phyloP scores from a whole-genome alignment of 2,888 invertebrate species.

The Folsomia candida region DNA sequence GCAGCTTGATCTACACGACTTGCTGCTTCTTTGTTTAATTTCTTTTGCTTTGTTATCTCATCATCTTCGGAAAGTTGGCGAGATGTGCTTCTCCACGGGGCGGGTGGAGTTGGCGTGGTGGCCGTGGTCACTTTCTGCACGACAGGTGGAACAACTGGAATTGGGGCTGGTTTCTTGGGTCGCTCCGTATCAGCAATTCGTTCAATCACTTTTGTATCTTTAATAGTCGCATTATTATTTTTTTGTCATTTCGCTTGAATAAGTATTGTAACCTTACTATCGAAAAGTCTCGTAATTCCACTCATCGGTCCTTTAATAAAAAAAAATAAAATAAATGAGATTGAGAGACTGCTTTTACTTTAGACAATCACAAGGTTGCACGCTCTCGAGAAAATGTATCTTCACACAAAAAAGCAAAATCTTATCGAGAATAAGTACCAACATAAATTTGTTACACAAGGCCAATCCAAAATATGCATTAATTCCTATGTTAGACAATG shows the following conservation, averaged over 20 bases:
- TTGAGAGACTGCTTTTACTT: no score
- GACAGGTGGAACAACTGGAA: constrained; percentile 45
- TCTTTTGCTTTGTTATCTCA: constrained; percentile 81
- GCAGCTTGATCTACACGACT: constrained; percentile 56
- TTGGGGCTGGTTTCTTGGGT: constrained; percentile 50
- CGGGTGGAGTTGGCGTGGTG: constrained; percentile 30
- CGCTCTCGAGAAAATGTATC: no score
- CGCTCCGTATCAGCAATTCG: constrained; percentile 49
- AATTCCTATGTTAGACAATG: no score
- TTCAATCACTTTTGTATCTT: constrained; percentile 55
- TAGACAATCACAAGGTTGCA: no score
- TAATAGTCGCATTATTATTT: no score
- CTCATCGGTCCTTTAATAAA: constrained; percentile 67
- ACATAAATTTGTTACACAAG: no score
- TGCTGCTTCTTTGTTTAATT: constrained; percentile 74
- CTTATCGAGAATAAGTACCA: no score
- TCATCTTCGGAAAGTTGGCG: constrained; percentile 85
- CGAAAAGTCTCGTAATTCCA: constrained; percentile 81
- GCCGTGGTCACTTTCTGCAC: constrained; percentile 26
- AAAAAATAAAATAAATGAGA: no score
- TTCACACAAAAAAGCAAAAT: no score
- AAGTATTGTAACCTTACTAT: no score
- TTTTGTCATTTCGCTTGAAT: no score
- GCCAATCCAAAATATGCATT: no score
- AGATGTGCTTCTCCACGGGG: constrained; percentile 56